These are phyloP conservation scores for Drosophila neutralis DNA, from an alignment of 2,888 invertebrate genomes.

Conservation along the genomic window DNA sequence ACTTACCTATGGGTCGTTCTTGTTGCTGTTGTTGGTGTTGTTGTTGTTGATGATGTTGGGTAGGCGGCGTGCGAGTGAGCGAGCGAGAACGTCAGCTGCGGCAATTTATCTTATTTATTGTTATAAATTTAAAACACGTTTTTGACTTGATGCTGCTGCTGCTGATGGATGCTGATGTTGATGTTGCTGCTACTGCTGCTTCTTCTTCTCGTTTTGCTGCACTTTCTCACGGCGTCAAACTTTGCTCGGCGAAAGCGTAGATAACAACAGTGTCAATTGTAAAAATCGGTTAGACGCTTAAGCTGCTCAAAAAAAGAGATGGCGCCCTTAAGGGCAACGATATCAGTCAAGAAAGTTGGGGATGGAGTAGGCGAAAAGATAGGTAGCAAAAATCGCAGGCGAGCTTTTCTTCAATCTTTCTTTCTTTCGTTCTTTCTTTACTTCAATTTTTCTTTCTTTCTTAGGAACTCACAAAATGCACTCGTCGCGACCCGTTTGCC, in stretches of 20 bases:
- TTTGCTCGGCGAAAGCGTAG: slow-evolving; percentile 45
- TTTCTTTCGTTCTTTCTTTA: slow-evolving; percentile 8
- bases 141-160: slow-evolving; percentile 21
- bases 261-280: slow-evolving; percentile 44
- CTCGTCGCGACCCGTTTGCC: slow-evolving; percentile 27
- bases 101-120: slow-evolving; percentile 48
- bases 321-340: slow-evolving; percentile 5
- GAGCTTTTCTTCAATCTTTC: slow-evolving; percentile 1
- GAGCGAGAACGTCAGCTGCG: slow-evolving; percentile 24
- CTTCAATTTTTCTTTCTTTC: slow-evolving; percentile 14
- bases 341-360: slow-evolving; percentile 1
- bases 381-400: slow-evolving; percentile 16
- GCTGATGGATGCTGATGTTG: slow-evolving; percentile 2
- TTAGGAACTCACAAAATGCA: slow-evolving; percentile 44
- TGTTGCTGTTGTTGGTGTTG: slow-evolving; percentile 14
- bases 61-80: slow-evolving; percentile 5
- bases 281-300: slow-evolving; percentile 17
- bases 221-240: slow-evolving; percentile 38
- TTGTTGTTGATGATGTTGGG: slow-evolving; percentile 29
- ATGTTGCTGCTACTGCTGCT: slow-evolving; percentile 2
- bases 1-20: slow-evolving; percentile 44
- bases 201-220: slow-evolving; percentile 23
- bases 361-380: slow-evolving; percentile 7
- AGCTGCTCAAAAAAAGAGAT: slow-evolving; percentile 20
- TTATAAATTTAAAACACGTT: slow-evolving; percentile 60